phyloP scores from a whole-genome alignment of 53 echinoderm and acorn worm species.

The Hippasteria phrygiana region DNA sequence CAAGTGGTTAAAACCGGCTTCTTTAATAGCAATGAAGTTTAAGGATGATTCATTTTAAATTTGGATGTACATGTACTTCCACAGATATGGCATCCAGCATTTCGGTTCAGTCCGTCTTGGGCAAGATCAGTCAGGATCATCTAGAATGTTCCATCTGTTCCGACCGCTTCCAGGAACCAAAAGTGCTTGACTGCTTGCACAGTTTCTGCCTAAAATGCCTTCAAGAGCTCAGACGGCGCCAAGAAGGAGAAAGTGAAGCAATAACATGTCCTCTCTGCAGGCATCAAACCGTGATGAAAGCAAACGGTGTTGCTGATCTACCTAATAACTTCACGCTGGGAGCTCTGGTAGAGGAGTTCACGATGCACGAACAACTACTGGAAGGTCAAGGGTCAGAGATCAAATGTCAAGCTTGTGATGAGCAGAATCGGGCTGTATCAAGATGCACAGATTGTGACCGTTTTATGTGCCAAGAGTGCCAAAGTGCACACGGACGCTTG shows the following conservation, averaged over 20 bases:
- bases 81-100: slow-evolving; percentile 23
- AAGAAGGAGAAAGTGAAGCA: slow-evolving; percentile 1
- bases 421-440: slow-evolving; percentile 41
- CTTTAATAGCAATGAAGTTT: neutral
- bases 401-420: slow-evolving; percentile 55
- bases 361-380: slow-evolving; percentile 41
- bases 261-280: slow-evolving; percentile 51
- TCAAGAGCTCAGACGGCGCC: neutral
- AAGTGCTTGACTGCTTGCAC: slow-evolving; percentile 57
- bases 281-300: slow-evolving; percentile 15
- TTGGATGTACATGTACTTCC: neutral
- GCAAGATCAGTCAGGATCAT: slow-evolving; percentile 31
- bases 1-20: too few relatives aligned
- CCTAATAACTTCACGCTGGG: slow-evolving; percentile 37
- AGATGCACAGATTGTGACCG: slow-evolving; percentile 31
- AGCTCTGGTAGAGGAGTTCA: slow-evolving; percentile 55
- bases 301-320: slow-evolving; percentile 24
- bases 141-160: slow-evolving; percentile 57
- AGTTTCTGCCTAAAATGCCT: slow-evolving; percentile 55
- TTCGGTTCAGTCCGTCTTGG: slow-evolving; percentile 6
- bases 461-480: slow-evolving; percentile 36
- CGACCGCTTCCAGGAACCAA: slow-evolving; percentile 25
- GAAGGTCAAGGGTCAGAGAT: slow-evolving; percentile 46
- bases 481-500: slow-evolving; percentile 47
- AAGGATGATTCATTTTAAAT: neutral